Conservation (phyloP, 2,888 invertebrate genomes). For the Pheosia gnoma region DNA sequence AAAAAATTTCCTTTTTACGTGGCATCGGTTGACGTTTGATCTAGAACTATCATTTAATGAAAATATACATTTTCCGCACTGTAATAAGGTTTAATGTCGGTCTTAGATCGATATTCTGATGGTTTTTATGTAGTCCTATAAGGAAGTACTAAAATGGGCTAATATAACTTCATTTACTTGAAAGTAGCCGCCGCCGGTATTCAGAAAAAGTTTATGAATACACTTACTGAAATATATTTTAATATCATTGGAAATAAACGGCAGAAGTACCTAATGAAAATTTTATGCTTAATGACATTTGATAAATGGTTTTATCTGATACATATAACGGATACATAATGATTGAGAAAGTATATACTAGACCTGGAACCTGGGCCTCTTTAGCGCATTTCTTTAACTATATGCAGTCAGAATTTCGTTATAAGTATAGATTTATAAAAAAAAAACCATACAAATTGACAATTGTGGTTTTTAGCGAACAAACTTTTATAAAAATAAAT, state of each 20-base stretch:
- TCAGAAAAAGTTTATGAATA: background rate
- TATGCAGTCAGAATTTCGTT: no score
- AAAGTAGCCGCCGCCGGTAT: slow-evolving; percentile 24
- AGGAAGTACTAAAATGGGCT: slow-evolving; percentile 24
- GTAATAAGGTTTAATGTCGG: background rate
- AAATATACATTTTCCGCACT: background rate
- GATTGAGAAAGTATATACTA: no score
- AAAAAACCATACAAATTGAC: no score
- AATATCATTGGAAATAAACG: background rate
- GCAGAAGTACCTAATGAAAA: background rate
- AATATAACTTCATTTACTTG: slow-evolving; percentile 23
- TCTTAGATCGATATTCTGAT: background rate
- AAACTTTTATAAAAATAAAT: no score
- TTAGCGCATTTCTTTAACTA: no score
- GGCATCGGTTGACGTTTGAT: slow-evolving; percentile 35
- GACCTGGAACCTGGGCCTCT: no score
- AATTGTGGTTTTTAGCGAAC: no score
- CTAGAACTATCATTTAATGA: slow-evolving; percentile 13
- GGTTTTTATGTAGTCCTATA: slow-evolving; percentile 24
- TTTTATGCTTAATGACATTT: no score
- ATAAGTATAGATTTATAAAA: no score
- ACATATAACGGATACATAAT: no score
- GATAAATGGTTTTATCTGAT: no score
- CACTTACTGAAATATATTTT: background rate
- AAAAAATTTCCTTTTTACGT: slow-evolving; percentile 29